phyloP scores from a whole-genome alignment of 2,113 vertebrate species.

The Symphodus melops region DNA sequence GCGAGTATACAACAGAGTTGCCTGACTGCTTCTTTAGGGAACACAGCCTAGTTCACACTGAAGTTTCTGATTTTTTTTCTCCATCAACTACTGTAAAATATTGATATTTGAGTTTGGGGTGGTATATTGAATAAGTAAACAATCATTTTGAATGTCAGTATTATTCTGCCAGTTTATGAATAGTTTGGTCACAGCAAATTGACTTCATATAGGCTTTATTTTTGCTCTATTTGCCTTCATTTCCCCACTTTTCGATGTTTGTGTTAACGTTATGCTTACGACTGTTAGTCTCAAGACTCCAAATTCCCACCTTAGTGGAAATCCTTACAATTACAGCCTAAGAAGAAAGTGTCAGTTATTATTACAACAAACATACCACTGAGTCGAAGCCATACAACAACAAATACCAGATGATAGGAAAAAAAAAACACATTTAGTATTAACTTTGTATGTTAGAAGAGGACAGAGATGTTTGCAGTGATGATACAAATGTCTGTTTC shows the following conservation, averaged over 20 bases:
- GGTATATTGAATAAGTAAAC: slow-evolving; percentile 37
- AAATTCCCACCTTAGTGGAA: slow-evolving; percentile 32
- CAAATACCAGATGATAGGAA: slow-evolving; percentile 28
- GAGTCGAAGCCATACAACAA: slow-evolving; percentile 66
- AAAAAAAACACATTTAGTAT: slow-evolving; percentile 38
- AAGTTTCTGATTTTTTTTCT: slow-evolving; percentile 11
- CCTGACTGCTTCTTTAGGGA: slow-evolving; percentile 74
- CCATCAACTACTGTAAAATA: slow-evolving; percentile 52
- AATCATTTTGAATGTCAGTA: slow-evolving; percentile 66
- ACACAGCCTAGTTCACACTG: slow-evolving; percentile 54
- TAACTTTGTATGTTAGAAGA: slow-evolving; percentile 43
- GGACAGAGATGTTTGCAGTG: slow-evolving; percentile 67
- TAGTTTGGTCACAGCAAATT: slow-evolving; percentile 27
- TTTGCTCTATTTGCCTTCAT: slow-evolving; percentile 11
- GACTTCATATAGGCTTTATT: slow-evolving; percentile 35
- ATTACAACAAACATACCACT: slow-evolving; percentile 37
- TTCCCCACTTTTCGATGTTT: slow-evolving; percentile 26
- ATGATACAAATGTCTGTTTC: slow-evolving; percentile 75
- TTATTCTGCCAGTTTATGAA: slow-evolving; percentile 52
- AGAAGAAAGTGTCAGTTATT: slow-evolving; percentile 10
- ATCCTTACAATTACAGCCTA: slow-evolving; percentile 30
- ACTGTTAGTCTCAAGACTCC: slow-evolving; percentile 43
- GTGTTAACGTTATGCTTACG: slow-evolving; percentile 20
- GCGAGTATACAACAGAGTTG: slow-evolving; percentile 58
- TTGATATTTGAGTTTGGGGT: slow-evolving; percentile 21